phyloP scores from a whole-genome alignment of 64 coral and sea anemone species.

The Actinia equina region DNA sequence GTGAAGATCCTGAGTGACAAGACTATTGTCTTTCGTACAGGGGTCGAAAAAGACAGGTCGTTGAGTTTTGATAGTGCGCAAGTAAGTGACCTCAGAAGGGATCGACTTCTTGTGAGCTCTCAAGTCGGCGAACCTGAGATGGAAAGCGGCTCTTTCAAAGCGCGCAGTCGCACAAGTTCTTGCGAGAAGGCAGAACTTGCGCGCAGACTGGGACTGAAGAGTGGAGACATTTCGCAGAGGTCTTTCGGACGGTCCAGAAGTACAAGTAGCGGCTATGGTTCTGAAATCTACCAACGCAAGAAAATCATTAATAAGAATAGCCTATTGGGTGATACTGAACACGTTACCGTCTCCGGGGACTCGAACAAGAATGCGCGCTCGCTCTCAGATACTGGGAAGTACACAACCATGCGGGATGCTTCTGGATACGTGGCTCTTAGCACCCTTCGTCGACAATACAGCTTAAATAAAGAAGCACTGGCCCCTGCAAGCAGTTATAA shows the following conservation, averaged over 20 bases:
- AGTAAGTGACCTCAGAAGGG: slow-evolving; percentile 59
- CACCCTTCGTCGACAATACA: slow-evolving; percentile 76
- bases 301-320: slow-evolving; percentile 85
- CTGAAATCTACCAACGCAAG: slow-evolving; percentile 42
- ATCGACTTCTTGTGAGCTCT: slow-evolving; percentile 58
- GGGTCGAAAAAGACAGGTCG: slow-evolving; percentile 60
- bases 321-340: slow-evolving; percentile 44
- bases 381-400: slow-evolving; percentile 46
- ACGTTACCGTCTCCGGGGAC: slow-evolving; percentile 75
- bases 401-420: slow-evolving; percentile 74
- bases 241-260: slow-evolving; percentile 46
- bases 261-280: slow-evolving; percentile 49
- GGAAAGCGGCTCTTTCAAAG: slow-evolving; percentile 21
- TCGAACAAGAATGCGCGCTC: slow-evolving; percentile 60
- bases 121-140: slow-evolving; percentile 52
- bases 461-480: slow-evolving; percentile 43
- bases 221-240: slow-evolving; percentile 62
- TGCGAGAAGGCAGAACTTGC: slow-evolving; percentile 85
- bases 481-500: not conserved
- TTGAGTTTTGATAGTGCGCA: slow-evolving; percentile 65
- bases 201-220: slow-evolving; percentile 69
- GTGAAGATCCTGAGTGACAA: slow-evolving; percentile 91
- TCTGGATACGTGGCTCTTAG: slow-evolving; percentile 88
- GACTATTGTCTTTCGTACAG: slow-evolving; percentile 71
- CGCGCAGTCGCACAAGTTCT: slow-evolving; percentile 65